Conservation (phyloP, 2,113 vertebrate species). For the Albula goreensis region DNA sequence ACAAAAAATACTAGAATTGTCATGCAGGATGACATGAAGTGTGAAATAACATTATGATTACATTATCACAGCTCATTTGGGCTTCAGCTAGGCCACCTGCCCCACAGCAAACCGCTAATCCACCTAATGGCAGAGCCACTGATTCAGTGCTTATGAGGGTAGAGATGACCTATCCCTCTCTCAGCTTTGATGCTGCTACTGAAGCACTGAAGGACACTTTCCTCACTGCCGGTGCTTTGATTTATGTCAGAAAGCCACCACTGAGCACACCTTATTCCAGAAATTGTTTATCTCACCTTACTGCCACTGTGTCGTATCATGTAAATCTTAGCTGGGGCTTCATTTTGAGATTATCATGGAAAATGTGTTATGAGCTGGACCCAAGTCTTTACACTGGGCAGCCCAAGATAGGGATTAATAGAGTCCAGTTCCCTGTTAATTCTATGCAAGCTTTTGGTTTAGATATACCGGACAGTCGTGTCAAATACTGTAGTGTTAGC, state of each 20-base stretch:
- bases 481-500: too few species aligned
- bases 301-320: too few species aligned
- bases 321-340: too few species aligned
- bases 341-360: too few species aligned
- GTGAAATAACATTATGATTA: background rate
- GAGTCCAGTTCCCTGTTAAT: too few species aligned
- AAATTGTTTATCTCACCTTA: too few species aligned
- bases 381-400: too few species aligned
- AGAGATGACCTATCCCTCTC: background rate
- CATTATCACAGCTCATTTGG: background rate
- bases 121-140: background rate
- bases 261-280: too few species aligned
- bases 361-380: too few species aligned
- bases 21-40: background rate
- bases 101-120: background rate
- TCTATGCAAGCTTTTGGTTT: too few species aligned
- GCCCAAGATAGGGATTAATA: too few species aligned
- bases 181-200: background rate
- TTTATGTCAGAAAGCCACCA: background rate
- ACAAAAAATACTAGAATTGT: background rate
- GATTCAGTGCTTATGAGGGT: background rate
- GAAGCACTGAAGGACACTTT: background rate
- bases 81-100: background rate
- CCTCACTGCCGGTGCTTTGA: background rate
- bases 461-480: too few species aligned